Conservation (phyloP, 2,888 invertebrate species). For the Scaptomyza polygonia region DNA sequence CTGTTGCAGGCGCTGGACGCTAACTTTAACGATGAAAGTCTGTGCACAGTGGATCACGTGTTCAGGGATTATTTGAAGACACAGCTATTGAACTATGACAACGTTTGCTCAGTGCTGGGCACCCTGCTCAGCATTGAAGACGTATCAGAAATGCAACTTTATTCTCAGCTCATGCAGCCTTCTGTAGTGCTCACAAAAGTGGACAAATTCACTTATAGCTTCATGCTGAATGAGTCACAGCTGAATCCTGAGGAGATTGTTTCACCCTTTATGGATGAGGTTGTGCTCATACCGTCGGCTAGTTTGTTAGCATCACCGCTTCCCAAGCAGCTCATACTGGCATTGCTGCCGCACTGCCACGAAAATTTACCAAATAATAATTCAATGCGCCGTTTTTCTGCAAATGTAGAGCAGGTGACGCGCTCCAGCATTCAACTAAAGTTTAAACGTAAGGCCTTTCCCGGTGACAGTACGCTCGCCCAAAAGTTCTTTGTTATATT, state of each 20-base stretch:
- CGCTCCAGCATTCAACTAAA: conserved; percentile 33
- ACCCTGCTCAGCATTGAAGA: conserved; percentile 79
- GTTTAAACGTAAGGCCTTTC: conserved; percentile 17
- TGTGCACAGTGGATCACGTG: conserved; percentile 2
- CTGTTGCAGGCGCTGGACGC: conserved; percentile 41
- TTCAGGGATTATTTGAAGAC: conserved; percentile 54
- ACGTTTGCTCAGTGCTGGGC: conserved; percentile 61
- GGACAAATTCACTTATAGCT: conserved; percentile 12
- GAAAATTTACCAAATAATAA: conserved; percentile 29
- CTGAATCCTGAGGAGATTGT: conserved; percentile 65
- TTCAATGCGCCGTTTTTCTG: conserved; percentile 48
- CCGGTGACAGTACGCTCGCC: background rate
- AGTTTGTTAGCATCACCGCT: conserved; percentile 44
- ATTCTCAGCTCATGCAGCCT: conserved; percentile 48
- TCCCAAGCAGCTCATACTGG: conserved; percentile 39
- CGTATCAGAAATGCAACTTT: conserved; percentile 58
- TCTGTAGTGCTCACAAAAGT: conserved; percentile 29
- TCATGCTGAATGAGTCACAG: background rate
- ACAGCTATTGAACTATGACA: conserved; percentile 45
- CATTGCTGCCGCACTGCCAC: conserved; percentile 52
- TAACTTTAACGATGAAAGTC: conserved; percentile 38
- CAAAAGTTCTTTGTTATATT: conserved; percentile 60
- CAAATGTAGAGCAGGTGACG: conserved; percentile 54
- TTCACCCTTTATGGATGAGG: conserved; percentile 58
- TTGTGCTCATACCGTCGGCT: conserved; percentile 64